Percentiles rank a stretch among this genome's conserved stretches.
Conservation (phyloP, 2,797 vertebrate species). For the Coranthus polyacanthus region DNA sequence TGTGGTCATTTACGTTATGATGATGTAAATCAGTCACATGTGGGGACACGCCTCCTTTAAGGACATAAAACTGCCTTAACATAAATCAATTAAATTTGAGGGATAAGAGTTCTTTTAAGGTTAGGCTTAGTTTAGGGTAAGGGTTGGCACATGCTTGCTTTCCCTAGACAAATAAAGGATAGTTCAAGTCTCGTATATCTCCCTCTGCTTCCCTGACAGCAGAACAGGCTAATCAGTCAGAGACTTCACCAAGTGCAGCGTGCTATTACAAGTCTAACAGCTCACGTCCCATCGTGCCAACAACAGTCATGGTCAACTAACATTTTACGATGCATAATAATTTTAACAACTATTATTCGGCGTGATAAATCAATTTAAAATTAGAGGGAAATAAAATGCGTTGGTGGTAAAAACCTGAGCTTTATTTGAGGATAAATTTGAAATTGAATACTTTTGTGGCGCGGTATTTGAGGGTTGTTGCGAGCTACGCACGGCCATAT, state of each 20-base stretch:
- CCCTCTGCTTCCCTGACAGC: conserved; percentile 1
- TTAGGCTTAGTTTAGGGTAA: background rate
- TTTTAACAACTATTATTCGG: background rate
- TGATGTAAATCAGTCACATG: no score
- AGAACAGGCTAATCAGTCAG: background rate
- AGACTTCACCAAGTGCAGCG: conserved; percentile 2
- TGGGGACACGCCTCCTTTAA: no score
- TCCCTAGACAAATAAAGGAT: conserved; percentile 12
- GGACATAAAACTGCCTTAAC: no score
- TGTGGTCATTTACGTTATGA: no score
- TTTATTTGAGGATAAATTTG: background rate
- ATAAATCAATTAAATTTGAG: no score
- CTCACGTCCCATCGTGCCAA: background rate
- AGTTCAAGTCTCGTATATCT: background rate
- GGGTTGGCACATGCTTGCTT: background rate
- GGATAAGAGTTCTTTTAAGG: background rate
- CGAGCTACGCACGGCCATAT: no score
- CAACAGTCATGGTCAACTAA: background rate
- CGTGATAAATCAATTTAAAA: background rate
- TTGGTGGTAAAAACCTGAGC: background rate
- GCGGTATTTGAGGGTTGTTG: no score
- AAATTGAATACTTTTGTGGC: no score
- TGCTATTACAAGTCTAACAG: conserved; percentile 17
- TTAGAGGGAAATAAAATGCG: background rate
- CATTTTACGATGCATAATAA: background rate